Evolutionary conservation across 2,113 vertebrate genomes (phyloP), one percentile per base, ranked within the genome.

Genomic region (Gallinago media): DNA sequence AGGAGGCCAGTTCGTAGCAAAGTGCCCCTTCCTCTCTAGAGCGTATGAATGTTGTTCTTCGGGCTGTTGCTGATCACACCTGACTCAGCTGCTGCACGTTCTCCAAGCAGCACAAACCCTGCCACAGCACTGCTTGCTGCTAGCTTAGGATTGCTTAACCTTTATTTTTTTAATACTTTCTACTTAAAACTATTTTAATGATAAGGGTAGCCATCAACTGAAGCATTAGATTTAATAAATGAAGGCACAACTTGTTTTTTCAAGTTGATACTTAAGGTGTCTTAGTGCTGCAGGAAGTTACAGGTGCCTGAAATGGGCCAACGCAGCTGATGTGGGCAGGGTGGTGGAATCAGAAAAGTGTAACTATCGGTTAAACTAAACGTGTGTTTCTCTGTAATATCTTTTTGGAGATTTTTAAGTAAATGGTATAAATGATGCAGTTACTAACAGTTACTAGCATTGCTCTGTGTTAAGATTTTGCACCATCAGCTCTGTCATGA

Each of bases 11-110:
- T 36, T 15, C 36, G 31, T 8, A 81, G 76, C 54, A 8, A 31
- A 42, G 70, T 1, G 5, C n/a, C 27, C 58, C 38, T 36, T 6
- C 18, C 46, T 70, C 17, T 26, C 17, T 16, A 3, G 74, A 81
- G 27, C 10, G 0, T 9, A 1, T 4, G 21, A 49, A 7, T 13
- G 0, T 15, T 44, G 29, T 52, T 56, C 31, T 36, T 36, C 1
- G 4, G 34, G 47, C 34, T 50, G 0, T 17, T 13, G 54, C 44
- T 55, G 3, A 26, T 47, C 11, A 5, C 15, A 47, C 23, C 54
- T 1, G 3, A 6, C 47, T 59, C 54, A n/a, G 32, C 65, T 70
- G 55, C 40, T 15, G 40, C 40, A 42, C 40, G 38, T 67, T 68
- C 68, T 61, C 40, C 55, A 36, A 9, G 47, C 44, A 44, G 4